phyloP scores from a whole-genome alignment of 2,888 invertebrate genomes.

The Mimachlamys varia region DNA sequence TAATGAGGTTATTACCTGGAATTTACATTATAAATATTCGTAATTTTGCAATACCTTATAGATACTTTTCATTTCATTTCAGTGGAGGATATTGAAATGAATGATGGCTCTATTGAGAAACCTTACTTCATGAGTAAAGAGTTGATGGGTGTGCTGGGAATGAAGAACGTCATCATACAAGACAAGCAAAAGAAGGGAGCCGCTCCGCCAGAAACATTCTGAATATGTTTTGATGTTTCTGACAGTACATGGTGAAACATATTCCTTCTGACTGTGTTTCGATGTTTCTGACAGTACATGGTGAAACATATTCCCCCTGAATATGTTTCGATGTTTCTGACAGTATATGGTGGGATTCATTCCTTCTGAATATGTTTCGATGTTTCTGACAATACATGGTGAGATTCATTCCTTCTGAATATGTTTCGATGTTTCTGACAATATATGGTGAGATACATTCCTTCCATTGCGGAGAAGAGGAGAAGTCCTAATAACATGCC shows the following conservation, averaged over 20 bases:
- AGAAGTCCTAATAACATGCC: too few relatives aligned
- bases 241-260: too few relatives aligned
- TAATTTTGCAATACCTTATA: not conserved
- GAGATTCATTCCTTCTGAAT: not conserved
- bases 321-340: not conserved
- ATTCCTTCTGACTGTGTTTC: too few relatives aligned
- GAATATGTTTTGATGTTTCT: not conserved
- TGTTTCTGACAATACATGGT: too few relatives aligned
- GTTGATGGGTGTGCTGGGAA: slow-evolving; percentile 94
- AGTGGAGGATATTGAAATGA: slow-evolving; percentile 96
- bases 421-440: not conserved
- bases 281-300: too few relatives aligned
- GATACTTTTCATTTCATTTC: slow-evolving; percentile 44
- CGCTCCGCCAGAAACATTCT: not conserved
- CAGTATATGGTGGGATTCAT: too few relatives aligned
- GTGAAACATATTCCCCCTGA: not conserved
- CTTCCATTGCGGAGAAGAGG: too few relatives aligned
- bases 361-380: not conserved
- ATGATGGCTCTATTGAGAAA: slow-evolving; percentile 94
- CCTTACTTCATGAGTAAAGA: slow-evolving; percentile 97
- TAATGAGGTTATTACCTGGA: too few relatives aligned
- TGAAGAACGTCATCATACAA: slow-evolving; percentile 83
- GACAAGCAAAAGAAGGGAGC: slow-evolving; percentile 20
- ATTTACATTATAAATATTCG: not conserved
- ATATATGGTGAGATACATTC: too few relatives aligned